Evolutionary conservation across 2,797 vertebrate species (phyloP).

Genomic region (Hephaestus fuliginosus): DNA sequence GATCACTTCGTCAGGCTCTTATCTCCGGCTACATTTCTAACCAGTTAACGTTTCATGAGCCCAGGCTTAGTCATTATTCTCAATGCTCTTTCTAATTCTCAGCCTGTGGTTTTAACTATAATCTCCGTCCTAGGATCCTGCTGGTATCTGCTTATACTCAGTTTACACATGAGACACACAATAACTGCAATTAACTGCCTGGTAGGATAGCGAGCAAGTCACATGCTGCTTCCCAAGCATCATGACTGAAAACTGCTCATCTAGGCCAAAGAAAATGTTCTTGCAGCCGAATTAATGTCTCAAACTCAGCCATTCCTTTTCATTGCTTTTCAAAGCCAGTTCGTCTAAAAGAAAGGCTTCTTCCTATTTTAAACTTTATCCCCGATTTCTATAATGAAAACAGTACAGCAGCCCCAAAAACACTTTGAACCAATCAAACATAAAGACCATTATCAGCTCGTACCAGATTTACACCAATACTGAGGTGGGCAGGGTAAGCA

Average conservation of each 20-base stretch:
- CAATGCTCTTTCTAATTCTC: slow-evolving; percentile 5
- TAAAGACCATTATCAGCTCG: slow-evolving; percentile 15
- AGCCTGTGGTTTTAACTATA: slow-evolving; percentile 8
- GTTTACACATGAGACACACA: slow-evolving; percentile 5
- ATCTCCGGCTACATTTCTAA: not conserved
- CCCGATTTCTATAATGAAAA: slow-evolving; percentile 1
- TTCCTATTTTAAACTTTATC: not conserved
- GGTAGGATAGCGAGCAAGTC: not conserved
- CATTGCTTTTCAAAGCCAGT: not conserved
- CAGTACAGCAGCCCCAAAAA: slow-evolving; percentile 10
- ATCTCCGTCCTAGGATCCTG: not conserved
- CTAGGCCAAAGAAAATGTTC: not conserved
- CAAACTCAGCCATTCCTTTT: slow-evolving; percentile 1
- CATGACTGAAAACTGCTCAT: slow-evolving; percentile 7
- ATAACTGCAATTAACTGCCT: not conserved
- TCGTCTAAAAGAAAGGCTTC: not conserved
- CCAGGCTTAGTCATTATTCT: not conserved
- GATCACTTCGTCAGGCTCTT: slow-evolving; percentile 13
- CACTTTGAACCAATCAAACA: not conserved
- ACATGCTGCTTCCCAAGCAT: not conserved
- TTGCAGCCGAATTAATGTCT: not conserved
- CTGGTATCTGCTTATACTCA: not conserved
- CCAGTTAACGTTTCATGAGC: slow-evolving; percentile 2
- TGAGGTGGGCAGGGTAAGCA: slow-evolving; percentile 89
- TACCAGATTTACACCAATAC: slow-evolving; percentile 93